Conservation (phyloP, 1,140 invertebrate genomes). For the Melitaea cinxia region DNA sequence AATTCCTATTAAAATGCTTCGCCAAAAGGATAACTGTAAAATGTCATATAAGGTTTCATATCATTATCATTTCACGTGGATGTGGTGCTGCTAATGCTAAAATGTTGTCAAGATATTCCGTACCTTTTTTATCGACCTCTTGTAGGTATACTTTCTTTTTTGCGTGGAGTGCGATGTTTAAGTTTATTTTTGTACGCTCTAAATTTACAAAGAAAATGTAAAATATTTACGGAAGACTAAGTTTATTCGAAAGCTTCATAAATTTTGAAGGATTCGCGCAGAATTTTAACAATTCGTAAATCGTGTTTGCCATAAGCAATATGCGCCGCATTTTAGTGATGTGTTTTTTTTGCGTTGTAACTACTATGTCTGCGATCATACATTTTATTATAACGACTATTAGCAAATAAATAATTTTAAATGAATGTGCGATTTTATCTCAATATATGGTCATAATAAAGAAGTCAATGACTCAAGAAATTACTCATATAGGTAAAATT, state of each 20-base stretch:
- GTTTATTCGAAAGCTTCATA: slow-evolving; percentile 30
- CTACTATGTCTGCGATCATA: not conserved
- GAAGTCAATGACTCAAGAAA: slow-evolving; percentile 51
- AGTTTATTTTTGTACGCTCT: not conserved
- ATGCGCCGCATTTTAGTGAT: not conserved
- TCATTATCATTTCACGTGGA: slow-evolving; percentile 49
- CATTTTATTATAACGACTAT: not conserved
- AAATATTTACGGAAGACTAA: slow-evolving; percentile 24
- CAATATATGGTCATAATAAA: slow-evolving; percentile 54
- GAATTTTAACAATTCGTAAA: slow-evolving; percentile 30
- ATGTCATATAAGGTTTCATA: slow-evolving; percentile 49
- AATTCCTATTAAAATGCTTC: slow-evolving; percentile 51
- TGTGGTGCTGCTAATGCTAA: slow-evolving; percentile 38
- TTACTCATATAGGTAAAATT: slow-evolving; percentile 3
- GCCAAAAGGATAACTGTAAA: slow-evolving; percentile 63
- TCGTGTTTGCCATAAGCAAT: slow-evolving; percentile 21
- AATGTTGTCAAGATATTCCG: slow-evolving; percentile 4
- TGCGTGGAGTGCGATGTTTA: not conserved
- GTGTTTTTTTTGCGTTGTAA: not conserved
- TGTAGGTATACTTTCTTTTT: slow-evolving; percentile 7
- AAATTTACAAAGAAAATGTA: slow-evolving; percentile 11
- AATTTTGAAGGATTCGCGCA: slow-evolving; percentile 30
- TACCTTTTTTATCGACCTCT: slow-evolving; percentile 21
- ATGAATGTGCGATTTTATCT: slow-evolving; percentile 52
- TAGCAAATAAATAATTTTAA: slow-evolving; percentile 48